Conservation (phyloP, 2,113 vertebrate genomes). For the Bufo bufo region DNA sequence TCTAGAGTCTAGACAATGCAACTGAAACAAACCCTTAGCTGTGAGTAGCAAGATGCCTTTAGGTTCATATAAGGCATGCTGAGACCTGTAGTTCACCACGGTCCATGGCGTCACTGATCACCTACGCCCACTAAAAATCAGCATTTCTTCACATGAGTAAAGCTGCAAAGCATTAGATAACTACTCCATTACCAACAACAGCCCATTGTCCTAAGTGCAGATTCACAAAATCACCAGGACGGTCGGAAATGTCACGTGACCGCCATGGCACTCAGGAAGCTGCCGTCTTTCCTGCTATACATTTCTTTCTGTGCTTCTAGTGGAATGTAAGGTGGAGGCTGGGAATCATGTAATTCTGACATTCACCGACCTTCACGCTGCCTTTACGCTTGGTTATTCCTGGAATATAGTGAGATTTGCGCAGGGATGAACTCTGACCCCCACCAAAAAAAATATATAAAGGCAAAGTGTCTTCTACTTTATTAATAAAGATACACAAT, state of each 20-base stretch:
- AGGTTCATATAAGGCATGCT: background rate
- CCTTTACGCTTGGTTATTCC: background rate
- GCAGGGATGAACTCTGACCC: slow-evolving; percentile 4
- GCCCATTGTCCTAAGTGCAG: slow-evolving; percentile 1
- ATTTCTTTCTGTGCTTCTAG: background rate
- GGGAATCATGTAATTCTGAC: background rate
- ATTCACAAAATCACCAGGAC: background rate
- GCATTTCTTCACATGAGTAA: background rate
- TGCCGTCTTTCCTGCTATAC: slow-evolving; percentile 17
- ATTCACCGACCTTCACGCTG: background rate
- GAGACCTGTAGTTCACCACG: background rate
- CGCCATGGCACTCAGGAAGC: slow-evolving; percentile 5
- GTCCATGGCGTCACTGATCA: background rate
- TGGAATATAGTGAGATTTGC: background rate
- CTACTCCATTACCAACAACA: background rate
- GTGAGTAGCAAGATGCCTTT: background rate
- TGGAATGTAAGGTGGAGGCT: slow-evolving; percentile 26
- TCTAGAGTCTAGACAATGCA: too few species aligned
- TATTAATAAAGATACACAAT: slow-evolving; percentile 17
- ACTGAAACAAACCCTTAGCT: too few species aligned
- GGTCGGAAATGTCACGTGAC: slow-evolving; percentile 8
- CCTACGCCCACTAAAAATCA: background rate
- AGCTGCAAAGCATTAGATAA: background rate
- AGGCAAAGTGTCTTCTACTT: slow-evolving; percentile 1
- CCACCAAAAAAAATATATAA: background rate